phyloP scores from a whole-genome alignment of 2,888 invertebrate genomes.

The Spatulosminthurus flaviceps region DNA sequence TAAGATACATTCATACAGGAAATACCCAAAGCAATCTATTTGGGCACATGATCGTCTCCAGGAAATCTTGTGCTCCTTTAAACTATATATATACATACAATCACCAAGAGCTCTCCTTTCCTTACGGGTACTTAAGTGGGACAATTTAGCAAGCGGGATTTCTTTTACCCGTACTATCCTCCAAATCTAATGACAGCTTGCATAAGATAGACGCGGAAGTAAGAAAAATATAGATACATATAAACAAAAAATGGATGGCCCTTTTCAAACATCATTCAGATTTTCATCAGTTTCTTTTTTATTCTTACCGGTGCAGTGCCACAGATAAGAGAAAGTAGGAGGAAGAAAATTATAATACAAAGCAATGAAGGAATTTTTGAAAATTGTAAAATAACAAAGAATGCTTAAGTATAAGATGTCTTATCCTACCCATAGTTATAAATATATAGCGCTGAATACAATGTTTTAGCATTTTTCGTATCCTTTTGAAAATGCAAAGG shows the following conservation, averaged over 20 bases:
- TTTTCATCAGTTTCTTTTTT: neutral
- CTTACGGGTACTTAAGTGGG: constrained; percentile 1
- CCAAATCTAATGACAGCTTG: constrained; percentile 3
- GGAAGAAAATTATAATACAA: too few relatives aligned
- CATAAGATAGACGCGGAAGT: neutral
- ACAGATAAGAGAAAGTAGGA: neutral
- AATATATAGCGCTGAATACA: too few relatives aligned
- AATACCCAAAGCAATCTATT: too few relatives aligned
- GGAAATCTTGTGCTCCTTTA: neutral
- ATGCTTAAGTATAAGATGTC: too few relatives aligned
- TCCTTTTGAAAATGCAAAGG: too few relatives aligned
- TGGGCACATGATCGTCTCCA: neutral
- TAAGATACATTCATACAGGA: neutral
- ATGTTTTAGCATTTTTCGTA: too few relatives aligned
- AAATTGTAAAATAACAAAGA: too few relatives aligned
- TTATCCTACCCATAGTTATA: too few relatives aligned
- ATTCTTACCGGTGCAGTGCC: neutral
- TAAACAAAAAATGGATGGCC: constrained; percentile 3
- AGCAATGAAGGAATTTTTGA: too few relatives aligned
- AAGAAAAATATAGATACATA: too few relatives aligned
- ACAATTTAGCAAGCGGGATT: constrained; percentile 6
- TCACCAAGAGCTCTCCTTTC: neutral
- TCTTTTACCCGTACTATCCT: neutral
- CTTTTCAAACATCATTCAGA: constrained; percentile 1
- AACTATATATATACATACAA: too few relatives aligned